Conservation (phyloP, 2,797 vertebrate genomes). For the Odontamblyopus rebecca region DNA sequence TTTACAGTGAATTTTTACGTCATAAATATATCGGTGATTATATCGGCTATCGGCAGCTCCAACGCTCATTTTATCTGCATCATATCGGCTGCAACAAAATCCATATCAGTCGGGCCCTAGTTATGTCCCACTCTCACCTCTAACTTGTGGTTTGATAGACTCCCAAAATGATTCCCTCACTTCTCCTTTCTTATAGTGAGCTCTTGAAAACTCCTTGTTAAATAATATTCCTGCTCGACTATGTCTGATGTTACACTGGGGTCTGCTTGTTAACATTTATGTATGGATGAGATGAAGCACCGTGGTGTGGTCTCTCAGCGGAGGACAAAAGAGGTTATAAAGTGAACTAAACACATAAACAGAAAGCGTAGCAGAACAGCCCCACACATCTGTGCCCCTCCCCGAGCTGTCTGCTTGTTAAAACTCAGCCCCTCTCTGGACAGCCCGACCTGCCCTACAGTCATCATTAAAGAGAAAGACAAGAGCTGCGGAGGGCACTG, state of each 20-base stretch:
- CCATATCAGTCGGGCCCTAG: too few relatives aligned
- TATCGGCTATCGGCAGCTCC: too few relatives aligned
- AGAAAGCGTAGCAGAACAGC: constrained; percentile 46
- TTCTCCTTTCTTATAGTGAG: not conserved
- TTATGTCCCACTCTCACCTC: not conserved
- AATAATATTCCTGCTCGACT: constrained; percentile 4
- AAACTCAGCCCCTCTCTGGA: constrained; percentile 57
- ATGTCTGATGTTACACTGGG: constrained; percentile 6
- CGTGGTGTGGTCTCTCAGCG: constrained; percentile 16
- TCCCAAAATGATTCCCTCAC: not conserved
- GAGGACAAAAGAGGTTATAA: constrained; percentile 37
- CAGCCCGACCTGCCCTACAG: constrained; percentile 66
- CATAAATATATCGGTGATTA: too few relatives aligned
- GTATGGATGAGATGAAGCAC: constrained; percentile 6
- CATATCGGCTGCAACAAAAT: too few relatives aligned
- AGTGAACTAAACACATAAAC: constrained; percentile 55
- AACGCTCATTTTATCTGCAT: too few relatives aligned
- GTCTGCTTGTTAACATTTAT: constrained; percentile 6
- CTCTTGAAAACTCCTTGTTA: not conserved
- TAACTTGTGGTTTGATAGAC: not conserved
- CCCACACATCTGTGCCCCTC: constrained; percentile 38
- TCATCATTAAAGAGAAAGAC: constrained; percentile 73
- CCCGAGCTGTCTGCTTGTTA: constrained; percentile 61
- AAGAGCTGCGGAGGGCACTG: constrained; percentile 53
- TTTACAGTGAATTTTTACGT: too few relatives aligned